These are phyloP conservation scores for Rhinella marina DNA, from an alignment of 2,797 vertebrate species.

Conservation along the genomic window DNA sequence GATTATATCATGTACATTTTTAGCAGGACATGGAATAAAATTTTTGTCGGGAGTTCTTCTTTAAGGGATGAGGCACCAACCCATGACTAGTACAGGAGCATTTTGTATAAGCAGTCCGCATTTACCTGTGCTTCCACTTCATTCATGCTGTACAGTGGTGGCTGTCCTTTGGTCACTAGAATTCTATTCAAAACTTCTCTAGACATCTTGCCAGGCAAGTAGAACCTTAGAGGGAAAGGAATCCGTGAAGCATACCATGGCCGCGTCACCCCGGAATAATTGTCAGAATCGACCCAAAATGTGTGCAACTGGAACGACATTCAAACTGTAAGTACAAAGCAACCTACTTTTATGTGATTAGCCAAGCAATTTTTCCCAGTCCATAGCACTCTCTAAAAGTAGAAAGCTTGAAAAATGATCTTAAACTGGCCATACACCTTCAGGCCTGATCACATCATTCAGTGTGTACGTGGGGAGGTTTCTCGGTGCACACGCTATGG, in stretches of 20 bases:
- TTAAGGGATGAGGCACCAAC: no score
- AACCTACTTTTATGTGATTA: neutral
- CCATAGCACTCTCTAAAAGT: neutral
- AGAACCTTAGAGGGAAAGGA: conserved; percentile 90
- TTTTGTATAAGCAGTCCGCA: neutral
- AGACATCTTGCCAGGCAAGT: conserved; percentile 86
- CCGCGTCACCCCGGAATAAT: conserved; percentile 90
- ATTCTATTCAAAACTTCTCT: conserved; percentile 87
- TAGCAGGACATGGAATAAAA: no score
- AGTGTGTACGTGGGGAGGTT: no score
- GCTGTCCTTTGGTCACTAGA: conserved; percentile 87
- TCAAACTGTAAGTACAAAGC: neutral
- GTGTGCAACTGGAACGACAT: conserved; percentile 82
- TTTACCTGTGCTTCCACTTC: conserved; percentile 94
- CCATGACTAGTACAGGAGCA: neutral
- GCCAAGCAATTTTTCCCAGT: neutral
- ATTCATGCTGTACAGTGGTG: conserved; percentile 83
- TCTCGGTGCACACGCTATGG: no score
- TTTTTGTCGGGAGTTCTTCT: no score
- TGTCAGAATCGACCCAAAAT: conserved; percentile 98
- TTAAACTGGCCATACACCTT: no score
- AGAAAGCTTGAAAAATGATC: neutral
- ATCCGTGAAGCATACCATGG: conserved; percentile 96
- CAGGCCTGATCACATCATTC: no score
- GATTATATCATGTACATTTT: no score